Conservation (phyloP, 1,140 invertebrate species). For the Linepithema humile region DNA sequence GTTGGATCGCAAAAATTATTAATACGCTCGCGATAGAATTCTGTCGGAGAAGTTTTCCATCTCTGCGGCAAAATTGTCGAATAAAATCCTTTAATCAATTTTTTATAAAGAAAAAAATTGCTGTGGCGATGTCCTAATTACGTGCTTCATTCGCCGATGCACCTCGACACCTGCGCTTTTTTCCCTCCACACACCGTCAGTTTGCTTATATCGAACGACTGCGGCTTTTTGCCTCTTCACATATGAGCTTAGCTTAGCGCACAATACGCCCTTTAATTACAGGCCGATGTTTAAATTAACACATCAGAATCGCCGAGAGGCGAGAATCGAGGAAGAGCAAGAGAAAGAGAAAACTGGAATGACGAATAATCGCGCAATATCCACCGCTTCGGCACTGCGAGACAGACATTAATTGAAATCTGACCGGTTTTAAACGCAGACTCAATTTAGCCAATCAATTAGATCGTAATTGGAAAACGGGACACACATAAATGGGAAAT, state of each 20-base stretch:
- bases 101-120: not conserved
- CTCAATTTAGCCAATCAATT: conserved; percentile 48
- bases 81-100: conserved; percentile 10
- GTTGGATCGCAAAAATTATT: conserved; percentile 9
- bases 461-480: conserved; percentile 42
- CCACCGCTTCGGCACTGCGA: conserved; percentile 10
- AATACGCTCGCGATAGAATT: not conserved
- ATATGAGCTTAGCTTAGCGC: conserved; percentile 7
- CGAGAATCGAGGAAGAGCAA: not conserved
- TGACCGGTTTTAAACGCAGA: conserved; percentile 29
- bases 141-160: not conserved
- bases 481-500: conserved; percentile 26
- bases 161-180: not conserved
- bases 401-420: conserved; percentile 53
- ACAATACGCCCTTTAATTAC: conserved; percentile 14
- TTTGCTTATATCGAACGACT: not conserved
- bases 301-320: not conserved
- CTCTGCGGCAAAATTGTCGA: not conserved
- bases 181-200: not conserved
- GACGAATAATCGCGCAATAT: not conserved
- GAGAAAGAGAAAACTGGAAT: not conserved
- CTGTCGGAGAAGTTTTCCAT: not conserved
- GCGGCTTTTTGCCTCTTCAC: not conserved
- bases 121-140: not conserved
- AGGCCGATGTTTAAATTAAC: conserved; percentile 26